Base-by-base conservation (phyloP, 2,797 vertebrate species). In the Anabas testudineus region DNA sequence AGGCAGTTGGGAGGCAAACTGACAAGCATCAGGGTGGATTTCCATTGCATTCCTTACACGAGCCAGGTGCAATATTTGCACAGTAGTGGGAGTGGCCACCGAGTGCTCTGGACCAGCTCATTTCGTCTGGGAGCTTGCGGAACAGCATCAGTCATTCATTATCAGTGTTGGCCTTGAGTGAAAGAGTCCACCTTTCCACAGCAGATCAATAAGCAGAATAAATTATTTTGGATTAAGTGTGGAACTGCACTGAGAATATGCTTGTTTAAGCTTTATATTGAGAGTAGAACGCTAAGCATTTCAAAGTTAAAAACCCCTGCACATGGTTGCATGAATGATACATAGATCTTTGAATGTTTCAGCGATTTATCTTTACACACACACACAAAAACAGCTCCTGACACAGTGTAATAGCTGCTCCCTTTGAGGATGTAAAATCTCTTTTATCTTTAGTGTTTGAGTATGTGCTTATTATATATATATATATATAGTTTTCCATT, bases 161-260 rank as follows among this genome's bases (percentile, higher is more conserved):
- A 72, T 69, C 63, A 48, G 47, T 39, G 60, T n/a, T 57, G 46
- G 46, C 51, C 56, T 24, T 52, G 73, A 82, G 61, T 71, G 61
- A 70, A 74, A 59, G 64, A 78, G 28, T 77, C 78, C 59, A 66
- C 57, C 48, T 78, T 64, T 71, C 49, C 61, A 58, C 59, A 30
- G 53, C 4, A 43, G 69, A 85, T 87, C 76, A 67, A 76, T 84
- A 75, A 39, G 18, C 26, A 43, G 71, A 80, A 85, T 84, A 74
- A 24, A 82, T 78, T 65, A 80, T 78, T 83, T 84, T 51, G 61
- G 60, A 75, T 81, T 34, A 60, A 60, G 67, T 64, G 69, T 63
- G 18, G 48, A 52, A 64, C 60, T 55, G 52, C 57, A 26, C 61
- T 63, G 42, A 65, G 39, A 53, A 58, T 21, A 30, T 52, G 60